Conservation (phyloP, 2,113 vertebrate species). For the Platysteira castanea region DNA sequence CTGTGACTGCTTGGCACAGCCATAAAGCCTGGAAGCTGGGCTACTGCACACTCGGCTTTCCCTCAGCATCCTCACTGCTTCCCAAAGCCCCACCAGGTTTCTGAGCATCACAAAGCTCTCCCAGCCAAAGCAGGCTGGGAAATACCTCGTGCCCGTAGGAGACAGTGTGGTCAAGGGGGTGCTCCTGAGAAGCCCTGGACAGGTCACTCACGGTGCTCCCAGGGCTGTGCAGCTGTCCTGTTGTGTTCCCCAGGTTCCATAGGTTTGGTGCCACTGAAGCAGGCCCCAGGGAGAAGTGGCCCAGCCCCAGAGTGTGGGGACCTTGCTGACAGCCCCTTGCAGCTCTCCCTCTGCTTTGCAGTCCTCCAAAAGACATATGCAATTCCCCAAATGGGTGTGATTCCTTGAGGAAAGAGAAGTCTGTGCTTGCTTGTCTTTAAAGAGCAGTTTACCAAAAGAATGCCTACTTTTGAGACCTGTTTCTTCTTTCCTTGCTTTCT, state of each 20-base stretch:
- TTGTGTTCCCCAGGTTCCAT: neutral
- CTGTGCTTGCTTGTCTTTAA: neutral
- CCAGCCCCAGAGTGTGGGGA: rapidly evolving
- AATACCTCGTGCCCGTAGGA: rapidly evolving
- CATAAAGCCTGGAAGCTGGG: neutral
- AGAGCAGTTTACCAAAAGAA: neutral
- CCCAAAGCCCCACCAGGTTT: rapidly evolving
- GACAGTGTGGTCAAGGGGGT: rapidly evolving
- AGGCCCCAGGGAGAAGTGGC: neutral
- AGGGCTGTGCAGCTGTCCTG: neutral
- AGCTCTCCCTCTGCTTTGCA: neutral
- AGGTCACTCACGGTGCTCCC: rapidly evolving
- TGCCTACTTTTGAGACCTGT: neutral
- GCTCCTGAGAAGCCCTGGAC: neutral
- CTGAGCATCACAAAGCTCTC: neutral
- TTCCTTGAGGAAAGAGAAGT: neutral
- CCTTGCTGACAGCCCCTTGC: neutral
- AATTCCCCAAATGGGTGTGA: neutral
- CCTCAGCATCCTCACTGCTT: neutral
- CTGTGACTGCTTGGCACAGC: rapidly evolving
- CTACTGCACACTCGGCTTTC: neutral
- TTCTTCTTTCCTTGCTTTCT: neutral
- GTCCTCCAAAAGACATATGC: neutral
- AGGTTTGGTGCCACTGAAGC: neutral
- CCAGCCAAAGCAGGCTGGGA: neutral